These are phyloP conservation scores for Dreissena polymorpha DNA, from an alignment of 1,140 invertebrate species.

Conservation along the genomic window DNA sequence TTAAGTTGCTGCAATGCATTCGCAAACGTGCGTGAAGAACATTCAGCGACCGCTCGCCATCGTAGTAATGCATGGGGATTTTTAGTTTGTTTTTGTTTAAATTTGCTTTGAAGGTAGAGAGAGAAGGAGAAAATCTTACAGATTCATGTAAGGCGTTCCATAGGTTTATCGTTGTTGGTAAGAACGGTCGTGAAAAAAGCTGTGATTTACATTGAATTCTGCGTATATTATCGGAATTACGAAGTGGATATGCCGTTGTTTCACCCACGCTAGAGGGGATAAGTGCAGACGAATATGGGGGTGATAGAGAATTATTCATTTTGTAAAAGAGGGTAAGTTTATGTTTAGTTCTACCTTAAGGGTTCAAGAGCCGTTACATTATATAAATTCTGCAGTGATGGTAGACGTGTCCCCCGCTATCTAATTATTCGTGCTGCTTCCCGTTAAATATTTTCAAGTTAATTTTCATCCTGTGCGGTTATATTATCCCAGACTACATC, in stretches of 20 bases:
- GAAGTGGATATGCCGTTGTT: background rate
- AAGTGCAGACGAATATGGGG: constrained; percentile 7
- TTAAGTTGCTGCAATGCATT: too few relatives aligned
- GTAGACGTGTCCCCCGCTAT: background rate
- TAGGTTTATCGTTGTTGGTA: background rate
- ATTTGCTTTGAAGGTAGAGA: background rate
- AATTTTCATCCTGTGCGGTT: too few relatives aligned
- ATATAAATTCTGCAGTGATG: background rate
- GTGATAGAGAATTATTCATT: constrained; percentile 17
- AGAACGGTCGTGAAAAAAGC: constrained; percentile 5
- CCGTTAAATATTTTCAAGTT: background rate
- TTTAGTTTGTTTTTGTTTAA: background rate
- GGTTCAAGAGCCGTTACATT: constrained; percentile 15
- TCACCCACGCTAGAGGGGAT: background rate
- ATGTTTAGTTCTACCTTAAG: constrained; percentile 24
- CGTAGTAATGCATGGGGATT: background rate
- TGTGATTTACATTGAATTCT: background rate
- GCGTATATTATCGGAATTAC: background rate
- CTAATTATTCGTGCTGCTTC: too few relatives aligned
- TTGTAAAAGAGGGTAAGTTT: constrained; percentile 41
- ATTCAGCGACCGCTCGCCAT: background rate
- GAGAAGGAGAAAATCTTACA: background rate
- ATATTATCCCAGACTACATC: too few relatives aligned
- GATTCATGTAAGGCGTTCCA: background rate
- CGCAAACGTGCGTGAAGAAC: background rate